Evolutionary conservation across 2,797 vertebrate species (phyloP), one percentile per base, ranked within the genome.

Genomic region (Morelia viridis): DNA sequence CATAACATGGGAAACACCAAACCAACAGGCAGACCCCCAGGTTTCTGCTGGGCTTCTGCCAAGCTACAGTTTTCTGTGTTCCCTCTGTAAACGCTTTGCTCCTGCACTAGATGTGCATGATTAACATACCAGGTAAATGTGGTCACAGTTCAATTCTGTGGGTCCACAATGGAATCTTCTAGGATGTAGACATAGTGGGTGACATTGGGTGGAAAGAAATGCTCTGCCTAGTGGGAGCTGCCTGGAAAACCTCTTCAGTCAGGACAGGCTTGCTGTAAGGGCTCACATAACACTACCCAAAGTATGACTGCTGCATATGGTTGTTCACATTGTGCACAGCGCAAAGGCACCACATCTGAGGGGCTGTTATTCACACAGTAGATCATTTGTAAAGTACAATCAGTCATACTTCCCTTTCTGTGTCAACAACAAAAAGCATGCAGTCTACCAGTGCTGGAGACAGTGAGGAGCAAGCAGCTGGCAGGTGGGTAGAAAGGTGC

Each of bases 91-190:
- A 98, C 96, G 3, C 99, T 99, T 8, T 98, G 98, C 96, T 99
- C 99, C 95, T 99, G 98, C 94, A 99, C 98, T 28, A 98, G 97
- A 89, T 98, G 98, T 7, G 98, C 98, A 0, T 99, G 99, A 96
- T 98, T 99, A 97, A 99, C 98, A 97, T 99, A 99, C 99, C 99
- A 99, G 64, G 99, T 99, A 93, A 99, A 97, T 0, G 99, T 99
- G 96, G 98, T 99, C 98, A 99, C 98, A 96, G 98, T 99, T 97
- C 97, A 98, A 97, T 98, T 98, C 96, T 98, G 97, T 91, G 98
- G 98, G 97, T 99, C 99, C 97, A 99, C 98, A 5, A 99, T 96
- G 15, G 99, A 99, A 96, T 99, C 99, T 97, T 99, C 99, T 11
- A 99, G 97, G 96, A 99, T 98, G 97, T 99, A 99, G 9, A 99